Percentiles rank a stretch among this genome's conserved stretches.
Conservation (phyloP, 2,113 vertebrate species). For the Sphyrna mokarran region DNA sequence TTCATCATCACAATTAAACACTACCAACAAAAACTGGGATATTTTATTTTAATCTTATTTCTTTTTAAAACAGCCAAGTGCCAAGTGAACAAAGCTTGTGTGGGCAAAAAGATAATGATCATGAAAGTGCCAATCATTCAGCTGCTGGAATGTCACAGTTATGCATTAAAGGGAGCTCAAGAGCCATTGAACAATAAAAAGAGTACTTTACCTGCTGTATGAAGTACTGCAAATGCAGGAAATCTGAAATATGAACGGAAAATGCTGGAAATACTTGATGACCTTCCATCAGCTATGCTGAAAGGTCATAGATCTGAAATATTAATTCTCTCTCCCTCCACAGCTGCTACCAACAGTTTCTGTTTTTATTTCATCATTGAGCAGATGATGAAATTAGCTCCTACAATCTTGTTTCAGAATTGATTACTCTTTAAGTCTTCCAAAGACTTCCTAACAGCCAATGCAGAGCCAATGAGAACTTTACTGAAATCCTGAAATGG, state of each 20-base stretch:
- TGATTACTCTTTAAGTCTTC: background rate
- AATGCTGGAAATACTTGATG: too few relatives aligned
- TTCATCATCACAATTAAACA: background rate
- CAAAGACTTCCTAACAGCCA: background rate
- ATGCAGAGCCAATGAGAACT: background rate
- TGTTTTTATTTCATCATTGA: background rate
- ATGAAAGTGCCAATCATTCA: background rate
- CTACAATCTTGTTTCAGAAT: background rate
- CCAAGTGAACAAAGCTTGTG: background rate
- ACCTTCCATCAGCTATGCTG: too few relatives aligned
- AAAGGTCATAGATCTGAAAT: too few relatives aligned
- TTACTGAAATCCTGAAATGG: background rate
- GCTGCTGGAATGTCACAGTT: too few relatives aligned
- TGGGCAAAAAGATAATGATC: background rate
- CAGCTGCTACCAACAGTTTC: too few relatives aligned
- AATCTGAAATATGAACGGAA: too few relatives aligned
- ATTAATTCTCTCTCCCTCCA: too few relatives aligned
- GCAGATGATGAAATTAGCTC: background rate
- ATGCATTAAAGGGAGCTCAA: background rate
- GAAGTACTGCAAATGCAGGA: too few relatives aligned
- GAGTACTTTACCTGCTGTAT: background rate
- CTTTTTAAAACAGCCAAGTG: background rate
- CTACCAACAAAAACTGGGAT: too few relatives aligned
- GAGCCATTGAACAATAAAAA: background rate
- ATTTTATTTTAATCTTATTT: background rate